Conservation (phyloP, 2,113 vertebrate species). For the Xyrauchen texanus region DNA sequence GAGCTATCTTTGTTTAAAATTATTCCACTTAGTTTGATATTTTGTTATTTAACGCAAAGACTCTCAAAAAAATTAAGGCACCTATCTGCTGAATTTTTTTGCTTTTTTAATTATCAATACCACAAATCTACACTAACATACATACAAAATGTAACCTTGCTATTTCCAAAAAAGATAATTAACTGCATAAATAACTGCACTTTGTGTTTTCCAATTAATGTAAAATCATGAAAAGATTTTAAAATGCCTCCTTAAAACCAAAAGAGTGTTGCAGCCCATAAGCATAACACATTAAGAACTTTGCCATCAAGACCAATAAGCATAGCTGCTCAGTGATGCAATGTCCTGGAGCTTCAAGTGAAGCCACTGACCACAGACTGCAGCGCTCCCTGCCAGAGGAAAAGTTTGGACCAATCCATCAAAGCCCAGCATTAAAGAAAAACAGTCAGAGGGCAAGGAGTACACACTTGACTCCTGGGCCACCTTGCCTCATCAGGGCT, state of each 20-base stretch:
- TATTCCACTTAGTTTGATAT: no score
- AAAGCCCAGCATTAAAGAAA: neutral
- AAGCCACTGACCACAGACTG: slow-evolving; percentile 13
- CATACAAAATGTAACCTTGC: no score
- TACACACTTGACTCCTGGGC: neutral
- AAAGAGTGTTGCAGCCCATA: neutral
- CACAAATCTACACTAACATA: no score
- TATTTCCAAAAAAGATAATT: no score
- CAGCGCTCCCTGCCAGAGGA: slow-evolving; percentile 2
- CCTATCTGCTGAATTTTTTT: no score
- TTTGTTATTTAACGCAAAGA: no score
- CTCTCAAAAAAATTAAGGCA: no score
- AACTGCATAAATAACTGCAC: no score
- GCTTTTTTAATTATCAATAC: no score
- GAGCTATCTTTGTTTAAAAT: no score
- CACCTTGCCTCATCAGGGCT: neutral
- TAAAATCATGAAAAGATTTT: no score
- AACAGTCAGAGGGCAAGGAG: neutral
- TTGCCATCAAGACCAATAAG: slow-evolving; percentile 17
- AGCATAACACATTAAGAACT: neutral
- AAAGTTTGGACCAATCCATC: neutral
- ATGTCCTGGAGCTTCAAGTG: slow-evolving; percentile 12
- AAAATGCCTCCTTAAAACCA: neutral
- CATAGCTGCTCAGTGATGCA: slow-evolving; percentile 30
- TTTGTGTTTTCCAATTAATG: no score